Percentiles rank a stretch among this genome's conserved stretches.
Conservation (phyloP, 2,888 invertebrate species). For the Agrochola circellaris region DNA sequence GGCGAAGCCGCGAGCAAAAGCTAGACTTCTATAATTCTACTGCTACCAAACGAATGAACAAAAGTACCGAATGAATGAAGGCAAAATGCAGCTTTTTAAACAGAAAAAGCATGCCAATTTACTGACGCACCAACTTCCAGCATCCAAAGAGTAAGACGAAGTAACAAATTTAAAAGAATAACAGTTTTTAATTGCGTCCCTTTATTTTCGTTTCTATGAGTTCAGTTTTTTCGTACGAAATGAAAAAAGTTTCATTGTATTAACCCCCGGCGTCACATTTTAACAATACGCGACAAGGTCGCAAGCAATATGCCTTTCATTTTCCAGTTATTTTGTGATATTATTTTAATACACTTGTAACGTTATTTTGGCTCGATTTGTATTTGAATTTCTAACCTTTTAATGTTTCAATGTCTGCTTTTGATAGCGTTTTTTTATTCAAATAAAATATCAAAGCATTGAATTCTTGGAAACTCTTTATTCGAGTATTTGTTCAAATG, state of each 20-base stretch:
- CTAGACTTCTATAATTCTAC: not conserved
- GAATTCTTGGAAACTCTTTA: constrained; percentile 16
- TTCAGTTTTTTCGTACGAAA: constrained; percentile 72
- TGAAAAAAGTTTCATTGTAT: constrained; percentile 82
- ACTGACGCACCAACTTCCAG: constrained; percentile 21
- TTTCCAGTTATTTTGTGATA: constrained; percentile 36
- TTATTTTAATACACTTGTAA: constrained; percentile 43
- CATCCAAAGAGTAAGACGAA: constrained; percentile 11
- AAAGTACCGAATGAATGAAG: not conserved
- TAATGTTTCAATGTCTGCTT: constrained; percentile 20
- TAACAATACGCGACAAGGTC: constrained; percentile 68
- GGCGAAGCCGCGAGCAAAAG: not conserved
- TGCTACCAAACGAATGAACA: not conserved
- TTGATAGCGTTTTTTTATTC: constrained; percentile 15
- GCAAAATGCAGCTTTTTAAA: constrained; percentile 4
- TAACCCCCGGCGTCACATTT: constrained; percentile 74
- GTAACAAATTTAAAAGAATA: constrained; percentile 51
- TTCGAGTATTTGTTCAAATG: constrained; percentile 21
- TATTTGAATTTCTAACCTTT: constrained; percentile 12
- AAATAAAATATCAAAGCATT: constrained; percentile 2
- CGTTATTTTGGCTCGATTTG: constrained; percentile 9
- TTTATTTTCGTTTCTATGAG: constrained; percentile 62
- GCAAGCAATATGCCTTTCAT: constrained; percentile 53
- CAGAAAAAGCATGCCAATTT: constrained; percentile 29
- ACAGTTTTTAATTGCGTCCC: constrained; percentile 57